These are phyloP conservation scores for Danaus chrysippus DNA, from an alignment of 2,888 invertebrate species.

Conservation along the genomic window DNA sequence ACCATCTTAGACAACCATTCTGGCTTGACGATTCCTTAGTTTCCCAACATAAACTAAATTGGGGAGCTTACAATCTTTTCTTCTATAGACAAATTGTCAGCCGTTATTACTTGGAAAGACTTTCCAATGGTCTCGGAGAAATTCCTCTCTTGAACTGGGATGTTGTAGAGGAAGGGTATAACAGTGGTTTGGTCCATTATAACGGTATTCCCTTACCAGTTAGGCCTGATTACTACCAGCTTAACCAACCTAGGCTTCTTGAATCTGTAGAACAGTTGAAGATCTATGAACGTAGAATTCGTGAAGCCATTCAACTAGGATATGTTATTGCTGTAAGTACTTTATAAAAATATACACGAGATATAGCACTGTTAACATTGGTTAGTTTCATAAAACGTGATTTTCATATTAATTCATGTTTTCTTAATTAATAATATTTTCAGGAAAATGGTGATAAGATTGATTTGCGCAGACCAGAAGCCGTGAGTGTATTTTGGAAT, in stretches of 20 bases:
- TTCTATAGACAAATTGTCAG: constrained; percentile 83
- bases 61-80: constrained; percentile 83
- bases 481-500: constrained; percentile 82
- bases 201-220: constrained; percentile 83
- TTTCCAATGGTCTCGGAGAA: constrained; percentile 84
- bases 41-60: constrained; percentile 74
- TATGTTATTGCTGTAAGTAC: constrained; percentile 21
- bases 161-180: constrained; percentile 79
- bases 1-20: constrained; percentile 80
- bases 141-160: constrained; percentile 79
- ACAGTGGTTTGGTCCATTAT: constrained; percentile 80
- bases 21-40: constrained; percentile 80
- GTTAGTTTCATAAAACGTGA: no score
- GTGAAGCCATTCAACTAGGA: constrained; percentile 24
- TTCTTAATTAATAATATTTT: neutral
- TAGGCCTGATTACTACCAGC: constrained; percentile 78
- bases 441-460: constrained; percentile 69
- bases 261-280: constrained; percentile 39
- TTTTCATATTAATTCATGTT: constrained; percentile 29
- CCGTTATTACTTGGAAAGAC: constrained; percentile 87
- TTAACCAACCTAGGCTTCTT: constrained; percentile 66
- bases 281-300: constrained; percentile 13
- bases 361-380: no score
- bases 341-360: constrained; percentile 34
- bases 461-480: constrained; percentile 79